phyloP scores from a whole-genome alignment of 2,797 vertebrate species.

The Echeneis naucrates region DNA sequence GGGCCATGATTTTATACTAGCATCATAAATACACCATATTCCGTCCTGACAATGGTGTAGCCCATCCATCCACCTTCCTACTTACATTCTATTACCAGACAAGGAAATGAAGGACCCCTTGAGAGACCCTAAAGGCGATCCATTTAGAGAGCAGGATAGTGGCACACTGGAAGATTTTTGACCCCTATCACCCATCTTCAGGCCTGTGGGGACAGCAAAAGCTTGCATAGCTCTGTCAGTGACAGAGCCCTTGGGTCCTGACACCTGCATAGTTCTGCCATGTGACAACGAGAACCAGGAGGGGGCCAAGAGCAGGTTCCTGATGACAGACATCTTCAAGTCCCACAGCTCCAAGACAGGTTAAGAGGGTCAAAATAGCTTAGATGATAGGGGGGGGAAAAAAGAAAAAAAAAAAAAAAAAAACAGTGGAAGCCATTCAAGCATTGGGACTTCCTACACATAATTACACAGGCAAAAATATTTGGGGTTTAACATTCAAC shows the following conservation, averaged over 20 bases:
- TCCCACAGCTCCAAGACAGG: slow-evolving; percentile 54
- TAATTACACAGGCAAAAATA: too few species aligned
- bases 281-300: slow-evolving; percentile 60
- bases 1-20: slow-evolving; percentile 54
- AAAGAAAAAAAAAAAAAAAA: too few species aligned
- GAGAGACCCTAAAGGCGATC: slow-evolving; percentile 69
- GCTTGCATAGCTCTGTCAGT: slow-evolving; percentile 62
- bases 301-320: slow-evolving; percentile 54
- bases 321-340: slow-evolving; percentile 58
- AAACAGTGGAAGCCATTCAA: slow-evolving; percentile 2
- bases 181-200: slow-evolving; percentile 63
- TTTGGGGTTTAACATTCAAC: too few species aligned
- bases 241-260: slow-evolving; percentile 55
- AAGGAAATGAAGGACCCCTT: slow-evolving; percentile 69
- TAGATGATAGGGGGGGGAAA: slow-evolving; percentile 18
- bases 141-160: slow-evolving; percentile 62
- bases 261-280: slow-evolving; percentile 62
- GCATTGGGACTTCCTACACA: background rate
- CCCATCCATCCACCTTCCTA: slow-evolving; percentile 62
- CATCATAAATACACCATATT: slow-evolving; percentile 69
- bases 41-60: slow-evolving; percentile 52
- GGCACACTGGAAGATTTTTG: slow-evolving; percentile 55
- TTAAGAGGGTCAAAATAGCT: slow-evolving; percentile 40
- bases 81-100: slow-evolving; percentile 66
- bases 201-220: slow-evolving; percentile 52